These are phyloP conservation scores for Adineta ricciae DNA, from an alignment of 2,888 invertebrate species.

Conservation along the genomic window DNA sequence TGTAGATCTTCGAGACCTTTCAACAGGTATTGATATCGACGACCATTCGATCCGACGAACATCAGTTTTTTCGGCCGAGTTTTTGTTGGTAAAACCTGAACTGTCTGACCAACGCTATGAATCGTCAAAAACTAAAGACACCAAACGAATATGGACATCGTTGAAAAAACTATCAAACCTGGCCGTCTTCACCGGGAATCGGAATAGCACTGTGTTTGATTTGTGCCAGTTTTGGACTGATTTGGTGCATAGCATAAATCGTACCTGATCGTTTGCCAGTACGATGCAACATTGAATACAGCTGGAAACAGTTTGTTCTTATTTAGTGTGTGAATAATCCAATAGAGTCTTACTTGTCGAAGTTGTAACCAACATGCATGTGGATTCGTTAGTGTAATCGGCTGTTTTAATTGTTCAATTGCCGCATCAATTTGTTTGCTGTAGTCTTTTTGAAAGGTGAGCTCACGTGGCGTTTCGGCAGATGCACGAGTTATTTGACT, in stretches of 20 bases:
- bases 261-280: conserved; percentile 55
- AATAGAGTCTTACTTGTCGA: conserved; percentile 57
- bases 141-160: background rate
- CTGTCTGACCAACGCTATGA: conserved; percentile 23
- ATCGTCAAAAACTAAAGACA: background rate
- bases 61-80: conserved; percentile 93
- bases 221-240: conserved; percentile 64
- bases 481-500: conserved; percentile 74
- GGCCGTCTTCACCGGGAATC: conserved; percentile 66
- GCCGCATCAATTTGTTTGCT: conserved; percentile 62
- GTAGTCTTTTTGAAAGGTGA: conserved; percentile 66
- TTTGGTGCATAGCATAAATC: conserved; percentile 49
- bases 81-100: conserved; percentile 57
- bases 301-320: conserved; percentile 40
- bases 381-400: conserved; percentile 53
- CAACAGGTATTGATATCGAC: conserved; percentile 58
- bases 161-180: background rate
- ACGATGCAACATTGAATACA: conserved; percentile 57
- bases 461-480: conserved; percentile 83
- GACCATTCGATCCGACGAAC: conserved; percentile 83
- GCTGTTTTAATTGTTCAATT: conserved; percentile 63
- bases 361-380: conserved; percentile 69
- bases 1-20: conserved; percentile 96
- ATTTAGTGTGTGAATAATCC: too few species aligned
- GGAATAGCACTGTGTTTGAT: conserved; percentile 71